Base-by-base conservation (phyloP, 2,113 vertebrate species). In the Melospiza melodia region DNA sequence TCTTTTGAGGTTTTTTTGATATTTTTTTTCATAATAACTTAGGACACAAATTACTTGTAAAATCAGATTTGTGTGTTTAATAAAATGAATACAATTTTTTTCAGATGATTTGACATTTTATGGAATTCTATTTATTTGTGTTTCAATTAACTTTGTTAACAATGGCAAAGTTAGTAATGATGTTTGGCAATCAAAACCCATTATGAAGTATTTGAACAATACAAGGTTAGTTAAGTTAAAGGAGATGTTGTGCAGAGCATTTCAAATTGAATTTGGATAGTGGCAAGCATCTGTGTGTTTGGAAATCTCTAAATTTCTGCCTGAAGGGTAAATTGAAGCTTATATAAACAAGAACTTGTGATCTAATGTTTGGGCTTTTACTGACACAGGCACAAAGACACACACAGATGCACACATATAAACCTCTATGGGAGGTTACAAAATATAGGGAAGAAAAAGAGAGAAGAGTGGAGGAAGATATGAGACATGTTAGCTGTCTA, bases 251-350 rank as follows among this genome's bases (percentile, higher is more conserved):
- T 95, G 63, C 85, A 96, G 94, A 97, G 90, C 88, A 91, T 97
- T 97, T 97, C 87, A 97, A 97, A 97, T 84, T 90, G 97, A 97
- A 95, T 94, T 95, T 93, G 78, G 88, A 93, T 91, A 83, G 92
- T 95, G 94, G 92, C 92, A 97, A 96, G 82, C 86, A 89, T 93
- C 95, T 95, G 89, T 96, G 92, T 96, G 76, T 95, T 96, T 97
- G 96, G 85, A 90, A 97, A 94, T 95, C 86, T 93, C 93, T 79
- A 93, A 95, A 83, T 91, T 96, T 95, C 88, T 96, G 96, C 91
- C 91, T 93, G 81, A 93, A 95, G 95, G 95, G 37, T 94, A 96
- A 92, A 96, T 87, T 96, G 86, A 94, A 95, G 82, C 96, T 95
- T 87, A 97, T 93, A 96, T 94, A 95, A 95, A 97, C 97, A 93